These are phyloP conservation scores for Orientallactaga bullata DNA, from an alignment of 2,113 vertebrate genomes.

Conservation along the genomic window DNA sequence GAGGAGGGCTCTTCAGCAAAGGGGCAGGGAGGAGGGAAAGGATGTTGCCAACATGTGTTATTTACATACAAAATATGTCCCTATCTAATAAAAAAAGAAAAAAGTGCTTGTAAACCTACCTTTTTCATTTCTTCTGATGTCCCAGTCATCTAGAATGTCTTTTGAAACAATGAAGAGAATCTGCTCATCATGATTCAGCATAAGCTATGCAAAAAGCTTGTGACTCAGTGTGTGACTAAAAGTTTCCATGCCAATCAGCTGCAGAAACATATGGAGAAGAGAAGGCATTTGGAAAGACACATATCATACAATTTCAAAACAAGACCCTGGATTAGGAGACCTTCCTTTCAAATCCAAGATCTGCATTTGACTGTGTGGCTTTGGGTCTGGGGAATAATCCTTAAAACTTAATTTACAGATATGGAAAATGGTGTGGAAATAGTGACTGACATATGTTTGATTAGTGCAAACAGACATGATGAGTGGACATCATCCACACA, in stretches of 20 bases:
- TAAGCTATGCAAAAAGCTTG: background rate
- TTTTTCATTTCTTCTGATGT: conserved; percentile 3
- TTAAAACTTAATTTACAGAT: conserved; percentile 44
- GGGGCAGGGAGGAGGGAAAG: too few relatives aligned
- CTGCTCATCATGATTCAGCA: background rate
- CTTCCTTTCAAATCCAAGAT: conserved; percentile 26
- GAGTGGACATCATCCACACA: background rate
- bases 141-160: background rate
- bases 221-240: background rate
- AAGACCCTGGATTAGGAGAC: background rate
- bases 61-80: too few relatives aligned
- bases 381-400: background rate
- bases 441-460: background rate
- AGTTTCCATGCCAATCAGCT: background rate
- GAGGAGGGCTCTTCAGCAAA: too few relatives aligned
- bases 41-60: too few relatives aligned
- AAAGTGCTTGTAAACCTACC: background rate
- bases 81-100: too few relatives aligned
- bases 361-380: background rate
- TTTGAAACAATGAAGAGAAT: background rate
- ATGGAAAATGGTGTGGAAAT: background rate
- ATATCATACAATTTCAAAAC: conserved; percentile 42
- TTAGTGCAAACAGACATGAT: conserved; percentile 9
- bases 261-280: conserved; percentile 7
- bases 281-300: conserved; percentile 12